Base-by-base conservation (phyloP, 2,113 vertebrate species). In the Barbus barbus region DNA sequence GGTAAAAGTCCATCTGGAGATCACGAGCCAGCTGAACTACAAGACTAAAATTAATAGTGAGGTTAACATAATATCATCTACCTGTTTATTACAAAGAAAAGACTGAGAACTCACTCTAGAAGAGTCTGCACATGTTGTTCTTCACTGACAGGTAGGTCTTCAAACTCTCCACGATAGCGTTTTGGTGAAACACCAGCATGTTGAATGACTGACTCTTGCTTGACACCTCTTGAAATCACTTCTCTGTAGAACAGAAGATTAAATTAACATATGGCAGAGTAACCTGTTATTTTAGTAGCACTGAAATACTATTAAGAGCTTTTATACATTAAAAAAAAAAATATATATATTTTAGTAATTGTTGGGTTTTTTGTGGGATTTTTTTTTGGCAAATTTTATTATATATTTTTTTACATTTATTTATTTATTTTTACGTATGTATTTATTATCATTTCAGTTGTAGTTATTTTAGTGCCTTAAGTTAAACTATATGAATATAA, bases 1-100 rank as follows among this genome's bases (percentile, higher is more conserved):
- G 97, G 89, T 98, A 99, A 91, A 99, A 99, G 91, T 99, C 98
- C 1, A 90, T 91, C 92, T 99, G 98, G 86, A 99, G 96, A 91
- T 99, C 98, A 89, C 97, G 94, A 84, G 98, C 97, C 89, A 99
- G 93, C 89, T 97, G 98, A 28, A 98, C 97, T 84, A 99, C 96
- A 61, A 99, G 90, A 88, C 98, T 99, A 87, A 41, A 90, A 5
- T 20, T 61, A 73, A 36, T 6, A 75, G 26, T n/a, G 41, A 12
- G 13, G 61, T 75, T 86, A n/a, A 22, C 26, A 22, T n/a, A 16
- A 38, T 5, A 31, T 31, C 24, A 26, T 38, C 2, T 5, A 20
- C 33, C 67, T 71, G 67, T 38, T 38, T n/a, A 31, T 58, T 73
- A 74, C 0, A 69, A 60, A 78, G 38, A 16, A 16, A 51, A 18